Conservation (phyloP, 1,140 invertebrate genomes). For the Prorops nasuta region DNA sequence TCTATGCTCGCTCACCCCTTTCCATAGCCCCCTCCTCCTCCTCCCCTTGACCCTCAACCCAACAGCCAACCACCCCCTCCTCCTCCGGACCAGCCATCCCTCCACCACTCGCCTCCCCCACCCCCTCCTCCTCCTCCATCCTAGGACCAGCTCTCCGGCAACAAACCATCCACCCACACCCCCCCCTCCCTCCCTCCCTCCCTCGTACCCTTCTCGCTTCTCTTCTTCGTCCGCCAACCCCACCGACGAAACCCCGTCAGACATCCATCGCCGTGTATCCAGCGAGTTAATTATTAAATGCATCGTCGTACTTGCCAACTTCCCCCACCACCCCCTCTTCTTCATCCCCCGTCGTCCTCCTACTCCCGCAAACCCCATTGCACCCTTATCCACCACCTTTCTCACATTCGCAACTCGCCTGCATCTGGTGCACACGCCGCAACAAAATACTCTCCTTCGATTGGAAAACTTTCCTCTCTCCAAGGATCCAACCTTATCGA, state of each 20-base stretch:
- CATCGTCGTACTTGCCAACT: conserved; percentile 31
- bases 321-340: conserved; percentile 6
- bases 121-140: not conserved
- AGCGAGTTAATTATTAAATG: conserved; percentile 47
- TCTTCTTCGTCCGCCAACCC: conserved; percentile 18
- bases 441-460: no score
- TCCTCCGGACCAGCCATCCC: conserved; percentile 9
- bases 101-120: conserved; percentile 8
- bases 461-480: not conserved
- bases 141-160: not conserved
- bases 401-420: not conserved
- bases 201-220: conserved; percentile 6
- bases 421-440: no score
- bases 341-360: not conserved
- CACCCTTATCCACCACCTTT: not conserved
- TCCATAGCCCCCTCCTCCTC: conserved; percentile 16
- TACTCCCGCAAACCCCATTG: conserved; percentile 3
- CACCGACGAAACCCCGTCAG: conserved; percentile 37
- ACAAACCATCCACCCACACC: not conserved
- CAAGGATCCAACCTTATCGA: no score
- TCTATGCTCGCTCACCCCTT: conserved; percentile 22
- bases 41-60: conserved; percentile 9
- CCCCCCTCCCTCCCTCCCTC: conserved; percentile 5
- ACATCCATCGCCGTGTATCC: conserved; percentile 43
- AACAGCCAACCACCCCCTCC: conserved; percentile 10